Percentiles rank a stretch among this genome's conserved stretches.
These are phyloP conservation scores for Fulica atra DNA, from an alignment of 2,113 vertebrate genomes.

Conservation along the genomic window DNA sequence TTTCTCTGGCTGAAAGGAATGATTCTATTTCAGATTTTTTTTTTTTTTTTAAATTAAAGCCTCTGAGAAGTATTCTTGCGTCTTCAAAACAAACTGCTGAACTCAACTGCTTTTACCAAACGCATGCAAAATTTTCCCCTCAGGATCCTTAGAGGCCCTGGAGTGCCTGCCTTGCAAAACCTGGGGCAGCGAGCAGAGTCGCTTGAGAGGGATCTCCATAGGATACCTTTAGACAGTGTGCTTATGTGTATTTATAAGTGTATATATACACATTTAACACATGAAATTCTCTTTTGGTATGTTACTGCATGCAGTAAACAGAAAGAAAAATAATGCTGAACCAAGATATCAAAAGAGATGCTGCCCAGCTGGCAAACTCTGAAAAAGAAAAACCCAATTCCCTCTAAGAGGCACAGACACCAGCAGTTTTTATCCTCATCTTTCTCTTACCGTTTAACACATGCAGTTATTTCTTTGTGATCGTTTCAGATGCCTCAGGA, in stretches of 20 bases:
- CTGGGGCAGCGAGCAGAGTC: not conserved
- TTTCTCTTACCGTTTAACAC: not conserved
- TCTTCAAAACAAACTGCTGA: constrained; percentile 42
- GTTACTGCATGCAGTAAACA: not conserved
- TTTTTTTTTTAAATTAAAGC: not conserved
- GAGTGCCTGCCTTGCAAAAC: constrained; percentile 53
- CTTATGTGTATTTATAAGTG: not conserved
- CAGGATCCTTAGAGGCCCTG: constrained; percentile 22
- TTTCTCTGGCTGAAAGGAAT: not conserved
- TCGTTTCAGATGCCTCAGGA: constrained; percentile 95
- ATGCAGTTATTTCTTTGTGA: constrained; percentile 18
- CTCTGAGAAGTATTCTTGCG: constrained; percentile 29
- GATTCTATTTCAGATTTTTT: not conserved
- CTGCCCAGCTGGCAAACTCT: not conserved
- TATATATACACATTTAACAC: not conserved
- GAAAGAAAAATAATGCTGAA: not conserved
- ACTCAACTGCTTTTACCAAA: constrained; percentile 54
- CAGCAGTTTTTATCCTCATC: not conserved
- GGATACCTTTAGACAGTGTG: not conserved
- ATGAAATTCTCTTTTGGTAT: not conserved
- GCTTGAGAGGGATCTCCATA: not conserved
- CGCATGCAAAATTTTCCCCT: constrained; percentile 5
- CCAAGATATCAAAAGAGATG: not conserved
- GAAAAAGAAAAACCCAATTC: not conserved
- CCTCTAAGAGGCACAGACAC: not conserved